phyloP scores from a whole-genome alignment of 2,888 invertebrate species.

The Apotomis capreana region DNA sequence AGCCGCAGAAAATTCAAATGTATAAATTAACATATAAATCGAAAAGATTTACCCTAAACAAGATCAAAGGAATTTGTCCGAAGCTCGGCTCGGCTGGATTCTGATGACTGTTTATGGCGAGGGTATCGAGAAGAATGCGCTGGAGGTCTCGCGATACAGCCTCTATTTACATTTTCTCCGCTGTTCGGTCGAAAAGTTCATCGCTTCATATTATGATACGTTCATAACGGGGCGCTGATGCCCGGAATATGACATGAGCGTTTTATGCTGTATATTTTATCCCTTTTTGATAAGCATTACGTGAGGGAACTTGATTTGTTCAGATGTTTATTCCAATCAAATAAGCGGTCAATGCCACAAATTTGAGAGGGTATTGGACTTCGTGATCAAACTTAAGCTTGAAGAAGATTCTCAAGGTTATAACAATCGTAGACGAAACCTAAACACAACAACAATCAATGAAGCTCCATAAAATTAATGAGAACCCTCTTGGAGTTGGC shows the following conservation, averaged over 20 bases:
- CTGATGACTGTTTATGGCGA: constrained; percentile 75
- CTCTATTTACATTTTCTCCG: constrained; percentile 64
- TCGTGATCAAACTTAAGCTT: constrained; percentile 5
- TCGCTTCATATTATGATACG: constrained; percentile 49
- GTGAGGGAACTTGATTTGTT: constrained; percentile 44
- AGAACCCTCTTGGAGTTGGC: constrained; percentile 57
- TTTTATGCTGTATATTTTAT: constrained; percentile 46
- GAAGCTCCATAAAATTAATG: constrained; percentile 67
- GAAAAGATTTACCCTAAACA: constrained; percentile 81
- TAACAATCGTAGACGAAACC: constrained; percentile 59
- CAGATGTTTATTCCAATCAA: constrained; percentile 43
- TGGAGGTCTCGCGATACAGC: constrained; percentile 56
- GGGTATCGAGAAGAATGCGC: constrained; percentile 54
- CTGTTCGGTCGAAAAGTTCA: constrained; percentile 57
- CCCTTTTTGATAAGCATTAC: constrained; percentile 46
- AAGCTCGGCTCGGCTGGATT: constrained; percentile 61
- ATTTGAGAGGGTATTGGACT: constrained; percentile 16
- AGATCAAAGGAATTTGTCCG: constrained; percentile 80
- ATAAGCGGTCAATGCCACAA: constrained; percentile 32
- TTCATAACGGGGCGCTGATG: constrained; percentile 41
- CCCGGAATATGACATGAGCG: constrained; percentile 46
- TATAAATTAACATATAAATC: constrained; percentile 82
- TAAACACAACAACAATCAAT: constrained; percentile 45
- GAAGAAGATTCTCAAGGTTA: not conserved
- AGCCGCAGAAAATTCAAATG: constrained; percentile 76